phyloP scores from a whole-genome alignment of 2,888 invertebrate genomes.

The Altica lythri region DNA sequence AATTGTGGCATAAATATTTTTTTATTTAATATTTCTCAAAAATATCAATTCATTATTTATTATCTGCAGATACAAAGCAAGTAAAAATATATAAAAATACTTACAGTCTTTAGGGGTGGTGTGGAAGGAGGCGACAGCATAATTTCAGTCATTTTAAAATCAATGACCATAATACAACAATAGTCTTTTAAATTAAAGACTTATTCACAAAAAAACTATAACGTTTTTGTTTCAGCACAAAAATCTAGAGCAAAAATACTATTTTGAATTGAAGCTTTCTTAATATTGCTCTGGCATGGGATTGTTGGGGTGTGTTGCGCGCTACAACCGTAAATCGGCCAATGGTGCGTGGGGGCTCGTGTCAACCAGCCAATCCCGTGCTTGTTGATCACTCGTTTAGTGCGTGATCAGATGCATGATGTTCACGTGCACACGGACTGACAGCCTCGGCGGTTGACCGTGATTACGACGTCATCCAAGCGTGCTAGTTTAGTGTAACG shows the following conservation, averaged over 20 bases:
- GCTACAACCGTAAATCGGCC: slow-evolving; percentile 58
- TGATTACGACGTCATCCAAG: slow-evolving; percentile 66
- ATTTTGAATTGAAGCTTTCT: slow-evolving; percentile 45
- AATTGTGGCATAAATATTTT: no score
- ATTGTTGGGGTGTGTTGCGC: slow-evolving; percentile 58
- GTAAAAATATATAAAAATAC: slow-evolving; percentile 35
- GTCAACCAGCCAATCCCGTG: slow-evolving; percentile 64
- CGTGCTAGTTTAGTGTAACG: slow-evolving; percentile 54
- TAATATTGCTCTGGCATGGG: slow-evolving; percentile 56
- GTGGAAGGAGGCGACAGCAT: slow-evolving; percentile 73
- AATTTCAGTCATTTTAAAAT: slow-evolving; percentile 23
- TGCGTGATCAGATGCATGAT: slow-evolving; percentile 77
- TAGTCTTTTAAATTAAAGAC: slow-evolving; percentile 4
- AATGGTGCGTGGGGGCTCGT: slow-evolving; percentile 57
- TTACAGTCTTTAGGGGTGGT: slow-evolving; percentile 66
- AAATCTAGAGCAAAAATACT: slow-evolving; percentile 41
- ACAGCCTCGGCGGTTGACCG: slow-evolving; percentile 64
- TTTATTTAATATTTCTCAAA: no score
- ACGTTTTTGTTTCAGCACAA: slow-evolving; percentile 3
- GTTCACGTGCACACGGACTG: slow-evolving; percentile 86
- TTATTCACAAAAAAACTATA: slow-evolving; percentile 27
- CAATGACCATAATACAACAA: slow-evolving; percentile 6
- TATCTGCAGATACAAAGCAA: no score
- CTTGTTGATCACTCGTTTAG: slow-evolving; percentile 69
- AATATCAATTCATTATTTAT: no score